A percentile compares a stretch with the other conserved stretches of the same genome.
Evolutionary conservation across 2,113 vertebrate species (phyloP).

Genomic region (Scophthalmus maximus): DNA sequence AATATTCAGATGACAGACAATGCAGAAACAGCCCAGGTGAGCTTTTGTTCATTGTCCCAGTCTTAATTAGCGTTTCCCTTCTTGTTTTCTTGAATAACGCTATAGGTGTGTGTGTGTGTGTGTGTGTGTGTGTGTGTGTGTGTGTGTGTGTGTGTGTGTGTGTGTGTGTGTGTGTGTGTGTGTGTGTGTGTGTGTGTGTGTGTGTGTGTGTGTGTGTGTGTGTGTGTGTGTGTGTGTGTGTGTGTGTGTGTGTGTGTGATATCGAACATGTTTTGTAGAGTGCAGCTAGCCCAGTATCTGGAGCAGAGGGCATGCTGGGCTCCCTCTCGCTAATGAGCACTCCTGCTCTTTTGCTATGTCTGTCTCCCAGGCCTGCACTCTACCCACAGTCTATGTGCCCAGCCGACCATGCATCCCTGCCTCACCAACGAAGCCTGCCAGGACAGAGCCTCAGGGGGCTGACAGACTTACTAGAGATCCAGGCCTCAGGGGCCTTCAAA

Average conservation of each 20-base stretch:
- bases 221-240: constrained; percentile 30
- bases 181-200: constrained; percentile 22
- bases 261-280: constrained; percentile 57
- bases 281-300: constrained; percentile 62
- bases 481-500: constrained; percentile 69
- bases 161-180: not conserved
- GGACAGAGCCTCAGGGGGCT: constrained; percentile 55
- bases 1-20: constrained; percentile 10
- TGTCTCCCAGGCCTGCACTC: constrained; percentile 64
- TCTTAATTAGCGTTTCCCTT: constrained; percentile 44
- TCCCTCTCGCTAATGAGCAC: constrained; percentile 69
- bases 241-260: constrained; percentile 4
- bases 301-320: constrained; percentile 61
- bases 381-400: constrained; percentile 53
- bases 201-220: constrained; percentile 27
- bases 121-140: not conserved
- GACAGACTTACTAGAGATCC: constrained; percentile 68
- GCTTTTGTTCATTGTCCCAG: not conserved
- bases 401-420: constrained; percentile 67
- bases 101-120: constrained; percentile 14
- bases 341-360: constrained; percentile 49
- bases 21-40: constrained; percentile 33
- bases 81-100: constrained; percentile 24
- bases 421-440: constrained; percentile 63
- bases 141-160: not conserved